A percentile compares a stretch with the other conserved stretches of the same genome.
phyloP scores from a whole-genome alignment of 2,888 invertebrate genomes.

The Drosophila emarginata region DNA sequence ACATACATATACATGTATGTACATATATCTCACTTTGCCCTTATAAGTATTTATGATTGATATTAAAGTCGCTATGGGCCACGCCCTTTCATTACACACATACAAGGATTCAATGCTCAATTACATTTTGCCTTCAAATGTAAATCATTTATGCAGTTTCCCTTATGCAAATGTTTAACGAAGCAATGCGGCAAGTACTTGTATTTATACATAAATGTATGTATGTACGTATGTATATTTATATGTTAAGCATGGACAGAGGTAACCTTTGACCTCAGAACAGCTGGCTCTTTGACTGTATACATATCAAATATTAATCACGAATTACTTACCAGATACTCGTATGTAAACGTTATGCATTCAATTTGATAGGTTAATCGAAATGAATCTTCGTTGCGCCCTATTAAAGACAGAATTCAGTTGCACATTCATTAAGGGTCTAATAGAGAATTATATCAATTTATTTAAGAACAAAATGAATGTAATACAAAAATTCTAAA shows the following conservation, averaged over 20 bases:
- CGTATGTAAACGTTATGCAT: too few species aligned
- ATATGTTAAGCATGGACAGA: slow-evolving; percentile 6
- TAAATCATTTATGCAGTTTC: slow-evolving; percentile 18
- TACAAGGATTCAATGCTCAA: slow-evolving; percentile 40
- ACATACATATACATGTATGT: slow-evolving; percentile 12
- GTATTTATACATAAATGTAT: background rate
- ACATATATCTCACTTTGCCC: slow-evolving; percentile 1
- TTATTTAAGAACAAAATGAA: too few species aligned
- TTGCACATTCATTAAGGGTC: too few species aligned
- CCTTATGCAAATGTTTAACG: slow-evolving; percentile 34
- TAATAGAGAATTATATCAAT: too few species aligned
- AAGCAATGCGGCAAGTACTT: background rate
- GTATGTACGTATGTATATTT: background rate
- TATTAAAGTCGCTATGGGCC: background rate
- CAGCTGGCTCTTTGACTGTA: background rate
- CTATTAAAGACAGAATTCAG: too few species aligned
- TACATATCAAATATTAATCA: background rate
- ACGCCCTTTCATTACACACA: background rate
- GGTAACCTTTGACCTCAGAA: background rate
- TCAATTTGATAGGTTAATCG: too few species aligned
- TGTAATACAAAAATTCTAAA: too few species aligned
- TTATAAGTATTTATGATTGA: slow-evolving; percentile 6
- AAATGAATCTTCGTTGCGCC: too few species aligned
- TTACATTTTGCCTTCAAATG: slow-evolving; percentile 38
- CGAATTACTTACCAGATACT: too few species aligned